These are phyloP conservation scores for Dendrocopos noguchii DNA, from an alignment of 2,113 vertebrate genomes.

Conservation along the genomic window DNA sequence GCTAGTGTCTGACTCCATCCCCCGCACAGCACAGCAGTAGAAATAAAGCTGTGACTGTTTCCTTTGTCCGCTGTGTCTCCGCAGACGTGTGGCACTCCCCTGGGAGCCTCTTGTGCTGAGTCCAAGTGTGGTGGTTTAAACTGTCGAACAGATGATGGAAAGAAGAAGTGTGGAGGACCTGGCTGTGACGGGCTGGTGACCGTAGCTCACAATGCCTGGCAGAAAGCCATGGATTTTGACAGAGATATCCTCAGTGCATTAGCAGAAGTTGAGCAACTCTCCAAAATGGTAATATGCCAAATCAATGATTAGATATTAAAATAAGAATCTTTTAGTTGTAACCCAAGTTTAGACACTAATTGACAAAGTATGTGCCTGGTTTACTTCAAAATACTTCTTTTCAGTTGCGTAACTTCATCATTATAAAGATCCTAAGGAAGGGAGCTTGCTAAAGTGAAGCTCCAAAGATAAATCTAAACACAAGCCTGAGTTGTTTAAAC, in stretches of 20 bases:
- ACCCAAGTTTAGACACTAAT: not conserved
- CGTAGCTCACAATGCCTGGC: conserved; percentile 80
- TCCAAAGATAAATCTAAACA: conserved; percentile 11
- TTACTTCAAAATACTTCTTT: not conserved
- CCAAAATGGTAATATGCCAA: conserved; percentile 85
- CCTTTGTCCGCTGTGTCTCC: not conserved
- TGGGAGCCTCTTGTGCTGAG: conserved; percentile 77
- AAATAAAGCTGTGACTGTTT: not conserved
- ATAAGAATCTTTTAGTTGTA: not conserved
- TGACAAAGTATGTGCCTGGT: conserved; percentile 20
- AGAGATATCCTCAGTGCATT: conserved; percentile 86
- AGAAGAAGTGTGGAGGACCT: conserved; percentile 85
- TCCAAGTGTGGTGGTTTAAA: conserved; percentile 86
- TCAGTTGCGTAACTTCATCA: not conserved
- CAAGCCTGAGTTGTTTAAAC: conserved; percentile 37
- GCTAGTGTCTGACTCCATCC: not conserved
- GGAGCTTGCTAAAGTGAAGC: not conserved
- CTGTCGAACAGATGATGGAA: conserved; percentile 82
- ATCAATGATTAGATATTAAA: not conserved
- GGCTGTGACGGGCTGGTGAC: conserved; percentile 86
- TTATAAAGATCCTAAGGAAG: not conserved
- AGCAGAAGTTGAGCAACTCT: conserved; percentile 93
- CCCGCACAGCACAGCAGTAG: rapidly evolving
- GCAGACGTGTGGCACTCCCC: conserved; percentile 88
- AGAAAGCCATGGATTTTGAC: conserved; percentile 88